Percentiles rank a stretch among this genome's conserved stretches.
phyloP scores from a whole-genome alignment of 1,140 invertebrate species.

The Achatina immaculata region DNA sequence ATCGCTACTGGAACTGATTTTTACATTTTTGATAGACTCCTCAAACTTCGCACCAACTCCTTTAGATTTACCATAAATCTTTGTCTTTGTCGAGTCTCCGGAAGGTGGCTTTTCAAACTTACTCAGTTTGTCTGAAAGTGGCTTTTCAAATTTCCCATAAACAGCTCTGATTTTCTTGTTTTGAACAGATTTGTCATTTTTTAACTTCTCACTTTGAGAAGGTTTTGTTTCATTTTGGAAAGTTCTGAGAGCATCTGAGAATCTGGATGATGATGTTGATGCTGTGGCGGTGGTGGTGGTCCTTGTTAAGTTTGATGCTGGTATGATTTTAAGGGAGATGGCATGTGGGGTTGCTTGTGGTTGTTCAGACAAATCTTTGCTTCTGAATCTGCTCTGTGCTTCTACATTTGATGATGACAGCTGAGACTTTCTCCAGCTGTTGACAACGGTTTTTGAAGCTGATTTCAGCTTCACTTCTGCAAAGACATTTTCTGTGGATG shows the following conservation, averaged over 20 bases:
- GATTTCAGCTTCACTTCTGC: constrained; percentile 5
- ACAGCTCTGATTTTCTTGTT: background rate
- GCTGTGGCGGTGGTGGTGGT: too few relatives aligned
- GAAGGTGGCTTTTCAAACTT: background rate
- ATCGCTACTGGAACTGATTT: too few relatives aligned
- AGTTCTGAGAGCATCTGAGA: background rate
- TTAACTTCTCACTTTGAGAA: background rate
- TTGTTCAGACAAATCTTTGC: background rate
- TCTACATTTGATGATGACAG: background rate
- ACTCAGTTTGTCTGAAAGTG: too few relatives aligned
- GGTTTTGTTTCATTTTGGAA: background rate
- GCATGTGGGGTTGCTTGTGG: background rate
- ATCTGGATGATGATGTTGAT: background rate
- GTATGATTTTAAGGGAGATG: background rate
- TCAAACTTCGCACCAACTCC: constrained; percentile 1
- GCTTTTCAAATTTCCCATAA: background rate
- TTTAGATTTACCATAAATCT: background rate
- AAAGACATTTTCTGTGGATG: constrained; percentile 12
- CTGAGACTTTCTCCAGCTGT: constrained; percentile 9
- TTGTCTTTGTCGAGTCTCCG: background rate
- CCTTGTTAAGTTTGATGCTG: background rate
- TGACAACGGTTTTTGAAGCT: background rate
- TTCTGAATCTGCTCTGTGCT: background rate
- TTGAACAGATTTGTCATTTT: background rate
- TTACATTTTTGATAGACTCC: background rate